Evolutionary conservation across 1,140 invertebrate species (phyloP), one percentile per base, ranked within the genome.

Genomic region (Oedothorax gibbosus): DNA sequence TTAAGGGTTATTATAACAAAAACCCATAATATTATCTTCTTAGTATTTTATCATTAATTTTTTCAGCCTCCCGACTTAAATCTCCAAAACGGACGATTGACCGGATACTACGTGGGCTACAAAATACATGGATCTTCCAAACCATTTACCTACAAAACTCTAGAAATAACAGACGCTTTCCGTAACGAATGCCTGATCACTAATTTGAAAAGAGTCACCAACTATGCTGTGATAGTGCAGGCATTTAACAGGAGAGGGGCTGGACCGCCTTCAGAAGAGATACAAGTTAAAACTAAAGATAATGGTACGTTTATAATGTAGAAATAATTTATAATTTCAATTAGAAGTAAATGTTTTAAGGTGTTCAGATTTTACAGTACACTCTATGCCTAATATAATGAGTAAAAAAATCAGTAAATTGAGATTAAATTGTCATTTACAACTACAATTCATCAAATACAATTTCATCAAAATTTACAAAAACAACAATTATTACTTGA

Each of bases 61-160:
- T 69, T 78, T 68, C 56, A 88, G 90, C 95, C 96, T 87, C 96
- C 96, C 84, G 91, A 93, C 87, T 93, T 94, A 56, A 94, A 95
- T 86, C 94, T 96, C 88, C 97, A 93, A 62, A 93, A 96, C 88
- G 95, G 95, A 1, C 92, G 94, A 84, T 92, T 95, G 62, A 91
- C 93, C 87, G 94, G 94, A 18, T 95, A 93, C 86, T 93, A 93
- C 88, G 91, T 94, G 60, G 93, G 93, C 6, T 92, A 90, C 85
- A 89, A 90, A 81, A 88, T 89, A 54, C 89, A 90, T 85, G 90
- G 91, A 11, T 85, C 87, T n/a, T 54, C 65, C 2, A 86, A 87
- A 50, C 85, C 95, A 0, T 97, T 95, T 89, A 93, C 97, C 76
- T 98, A 96, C 89, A 96, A 97, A 91, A 97, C 96, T 71, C 94